A percentile compares a stretch with the other conserved stretches of the same genome.
phyloP scores from a whole-genome alignment of 2,113 vertebrate species.

The Steatornis caripensis region DNA sequence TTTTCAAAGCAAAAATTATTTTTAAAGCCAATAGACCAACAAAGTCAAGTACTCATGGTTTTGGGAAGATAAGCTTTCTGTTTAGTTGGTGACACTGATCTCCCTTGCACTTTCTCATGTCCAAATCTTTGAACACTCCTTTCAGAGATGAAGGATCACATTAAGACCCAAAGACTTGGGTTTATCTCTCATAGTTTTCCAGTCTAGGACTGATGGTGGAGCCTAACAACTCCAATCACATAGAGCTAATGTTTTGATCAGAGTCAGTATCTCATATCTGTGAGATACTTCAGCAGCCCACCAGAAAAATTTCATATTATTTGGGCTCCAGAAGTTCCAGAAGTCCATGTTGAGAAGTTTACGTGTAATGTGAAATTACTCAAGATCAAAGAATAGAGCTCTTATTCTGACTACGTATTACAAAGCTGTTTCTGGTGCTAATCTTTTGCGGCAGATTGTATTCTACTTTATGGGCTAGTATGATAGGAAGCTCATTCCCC shows the following conservation, averaged over 20 bases:
- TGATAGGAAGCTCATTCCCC: background rate
- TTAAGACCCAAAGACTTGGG: background rate
- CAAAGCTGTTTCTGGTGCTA: background rate
- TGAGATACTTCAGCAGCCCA: background rate
- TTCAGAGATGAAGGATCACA: background rate
- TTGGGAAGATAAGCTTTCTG: background rate
- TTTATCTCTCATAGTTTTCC: background rate
- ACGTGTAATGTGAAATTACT: background rate
- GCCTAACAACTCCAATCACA: background rate
- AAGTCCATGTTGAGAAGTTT: background rate
- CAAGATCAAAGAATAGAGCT: background rate
- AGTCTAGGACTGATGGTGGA: background rate
- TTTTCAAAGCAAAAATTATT: background rate
- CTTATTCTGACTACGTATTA: background rate
- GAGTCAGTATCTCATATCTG: background rate
- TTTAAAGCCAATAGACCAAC: background rate
- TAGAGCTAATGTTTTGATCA: background rate
- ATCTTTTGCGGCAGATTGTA: background rate
- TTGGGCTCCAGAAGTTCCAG: background rate
- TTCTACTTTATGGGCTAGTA: background rate
- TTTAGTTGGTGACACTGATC: background rate
- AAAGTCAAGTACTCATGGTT: background rate
- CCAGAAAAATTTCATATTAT: background rate
- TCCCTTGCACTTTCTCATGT: background rate
- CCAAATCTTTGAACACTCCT: background rate